Evolutionary conservation across 2,113 vertebrate genomes (phyloP).

Genomic region (Xenopus tropicalis): DNA sequence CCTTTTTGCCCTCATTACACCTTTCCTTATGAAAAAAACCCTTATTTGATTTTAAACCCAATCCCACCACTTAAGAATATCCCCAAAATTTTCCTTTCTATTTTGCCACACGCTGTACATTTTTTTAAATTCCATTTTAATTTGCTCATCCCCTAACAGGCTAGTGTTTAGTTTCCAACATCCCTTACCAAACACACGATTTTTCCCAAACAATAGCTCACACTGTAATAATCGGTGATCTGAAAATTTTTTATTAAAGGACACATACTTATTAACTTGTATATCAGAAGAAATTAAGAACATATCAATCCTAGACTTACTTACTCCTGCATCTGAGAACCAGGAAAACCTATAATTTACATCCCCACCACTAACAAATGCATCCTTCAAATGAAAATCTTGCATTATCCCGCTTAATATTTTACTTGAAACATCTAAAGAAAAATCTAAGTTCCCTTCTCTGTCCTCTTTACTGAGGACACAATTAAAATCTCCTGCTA

Average conservation of each 20-base stretch:
- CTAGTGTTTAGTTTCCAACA: neutral
- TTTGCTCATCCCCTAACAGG: neutral
- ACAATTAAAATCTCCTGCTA: slow-evolving; percentile 4
- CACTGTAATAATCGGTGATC: neutral
- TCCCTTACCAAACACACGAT: neutral
- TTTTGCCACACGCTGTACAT: neutral
- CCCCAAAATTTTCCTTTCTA: neutral
- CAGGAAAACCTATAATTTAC: neutral
- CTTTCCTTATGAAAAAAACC: neutral
- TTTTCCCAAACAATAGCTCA: neutral
- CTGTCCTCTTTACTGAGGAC: neutral
- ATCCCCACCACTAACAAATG: neutral
- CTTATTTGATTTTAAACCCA: neutral
- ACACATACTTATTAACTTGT: neutral
- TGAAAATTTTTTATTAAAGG: neutral
- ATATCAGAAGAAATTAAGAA: neutral
- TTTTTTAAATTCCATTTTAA: neutral
- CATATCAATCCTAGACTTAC: neutral
- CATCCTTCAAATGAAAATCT: neutral
- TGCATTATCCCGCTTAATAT: neutral
- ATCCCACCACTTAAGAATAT: neutral
- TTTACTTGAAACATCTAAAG: neutral
- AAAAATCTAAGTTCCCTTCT: neutral
- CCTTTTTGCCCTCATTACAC: neutral
- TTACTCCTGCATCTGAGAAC: neutral